These are phyloP conservation scores for Etheostoma spectabile DNA, from an alignment of 2,113 vertebrate genomes.

Conservation along the genomic window DNA sequence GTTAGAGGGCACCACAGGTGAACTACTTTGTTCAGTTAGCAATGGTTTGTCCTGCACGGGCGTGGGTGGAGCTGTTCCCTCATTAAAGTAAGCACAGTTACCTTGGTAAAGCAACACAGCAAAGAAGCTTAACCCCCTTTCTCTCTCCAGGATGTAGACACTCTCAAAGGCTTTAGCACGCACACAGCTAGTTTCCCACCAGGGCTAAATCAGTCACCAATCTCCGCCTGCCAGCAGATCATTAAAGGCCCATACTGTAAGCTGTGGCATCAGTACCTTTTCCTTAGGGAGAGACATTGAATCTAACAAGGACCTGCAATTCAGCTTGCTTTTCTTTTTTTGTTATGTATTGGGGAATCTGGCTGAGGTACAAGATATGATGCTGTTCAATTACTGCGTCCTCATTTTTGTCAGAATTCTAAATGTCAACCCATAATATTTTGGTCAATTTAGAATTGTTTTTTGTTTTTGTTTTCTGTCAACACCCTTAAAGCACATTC, in stretches of 20 bases:
- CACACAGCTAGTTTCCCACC: slow-evolving; percentile 44
- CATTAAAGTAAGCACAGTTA: slow-evolving; percentile 60
- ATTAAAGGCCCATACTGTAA: slow-evolving; percentile 53
- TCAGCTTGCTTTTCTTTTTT: slow-evolving; percentile 3
- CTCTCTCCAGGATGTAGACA: slow-evolving; percentile 21
- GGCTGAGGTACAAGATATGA: background rate
- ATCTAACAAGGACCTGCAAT: background rate
- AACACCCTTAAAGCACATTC: background rate
- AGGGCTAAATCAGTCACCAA: slow-evolving; percentile 57
- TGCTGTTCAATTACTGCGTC: background rate
- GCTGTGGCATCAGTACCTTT: background rate
- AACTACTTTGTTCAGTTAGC: slow-evolving; percentile 16
- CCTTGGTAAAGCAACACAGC: slow-evolving; percentile 42
- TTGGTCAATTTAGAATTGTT: background rate
- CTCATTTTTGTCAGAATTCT: background rate
- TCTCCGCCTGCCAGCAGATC: slow-evolving; percentile 28
- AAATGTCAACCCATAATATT: background rate
- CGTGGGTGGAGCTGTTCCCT: slow-evolving; percentile 48
- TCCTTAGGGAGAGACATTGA: slow-evolving; percentile 2
- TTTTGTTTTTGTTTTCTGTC: background rate
- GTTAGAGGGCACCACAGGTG: background rate
- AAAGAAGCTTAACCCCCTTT: slow-evolving; percentile 62
- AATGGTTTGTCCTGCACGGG: background rate
- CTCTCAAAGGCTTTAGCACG: slow-evolving; percentile 51
- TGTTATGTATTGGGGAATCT: background rate